Percentiles rank a stretch among this genome's conserved stretches.
Conservation (phyloP, 2,888 invertebrate species). For the Dendrolimus pini region DNA sequence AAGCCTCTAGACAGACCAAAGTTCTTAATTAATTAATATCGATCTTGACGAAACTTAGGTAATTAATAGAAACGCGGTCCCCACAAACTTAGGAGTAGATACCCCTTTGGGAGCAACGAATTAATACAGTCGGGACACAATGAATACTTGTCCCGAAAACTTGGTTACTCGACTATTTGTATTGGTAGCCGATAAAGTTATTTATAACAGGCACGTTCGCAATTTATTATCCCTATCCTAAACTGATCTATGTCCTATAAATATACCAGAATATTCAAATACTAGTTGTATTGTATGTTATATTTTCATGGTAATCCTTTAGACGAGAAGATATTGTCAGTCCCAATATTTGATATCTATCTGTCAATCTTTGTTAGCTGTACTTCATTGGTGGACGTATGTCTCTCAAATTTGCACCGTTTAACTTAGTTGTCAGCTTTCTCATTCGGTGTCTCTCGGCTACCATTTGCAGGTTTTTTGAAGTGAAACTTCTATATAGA, state of each 20-base stretch:
- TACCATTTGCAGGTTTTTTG: no score
- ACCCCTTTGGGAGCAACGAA: conserved; percentile 64
- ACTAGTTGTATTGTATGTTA: no score
- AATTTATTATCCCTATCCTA: conserved; percentile 21
- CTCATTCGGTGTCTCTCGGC: no score
- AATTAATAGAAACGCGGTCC: conserved; percentile 68
- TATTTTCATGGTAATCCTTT: neutral
- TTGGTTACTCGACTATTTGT: neutral
- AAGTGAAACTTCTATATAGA: no score
- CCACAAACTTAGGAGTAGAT: conserved; percentile 48
- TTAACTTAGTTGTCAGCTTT: no score
- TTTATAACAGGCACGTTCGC: conserved; percentile 11
- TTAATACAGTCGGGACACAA: conserved; percentile 59
- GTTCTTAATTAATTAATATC: conserved; percentile 64
- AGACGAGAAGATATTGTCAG: neutral
- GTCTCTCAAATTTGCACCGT: no score
- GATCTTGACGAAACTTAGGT: conserved; percentile 51
- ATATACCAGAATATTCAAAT: no score
- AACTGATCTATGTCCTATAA: neutral
- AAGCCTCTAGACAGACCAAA: conserved; percentile 22
- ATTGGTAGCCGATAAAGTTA: neutral
- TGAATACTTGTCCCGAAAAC: conserved; percentile 40
- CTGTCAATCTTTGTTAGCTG: no score
- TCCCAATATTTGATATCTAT: neutral
- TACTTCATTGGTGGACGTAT: no score